phyloP scores from a whole-genome alignment of 2,113 vertebrate species.

The Colinus virginianus region DNA sequence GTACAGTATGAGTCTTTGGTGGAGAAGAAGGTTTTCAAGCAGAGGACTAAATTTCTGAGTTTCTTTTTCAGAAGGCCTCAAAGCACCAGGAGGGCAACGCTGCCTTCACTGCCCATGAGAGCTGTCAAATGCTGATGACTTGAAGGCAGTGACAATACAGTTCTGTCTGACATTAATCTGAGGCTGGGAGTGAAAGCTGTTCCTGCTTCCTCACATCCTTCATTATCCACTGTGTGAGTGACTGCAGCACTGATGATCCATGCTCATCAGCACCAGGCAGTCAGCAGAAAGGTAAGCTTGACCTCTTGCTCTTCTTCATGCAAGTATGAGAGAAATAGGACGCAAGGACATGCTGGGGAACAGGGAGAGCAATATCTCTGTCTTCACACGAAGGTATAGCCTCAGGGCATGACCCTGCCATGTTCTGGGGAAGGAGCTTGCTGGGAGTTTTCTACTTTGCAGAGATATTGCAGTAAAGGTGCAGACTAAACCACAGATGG shows the following conservation, averaged over 20 bases:
- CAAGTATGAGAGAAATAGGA: neutral
- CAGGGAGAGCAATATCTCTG: neutral
- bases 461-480: neutral
- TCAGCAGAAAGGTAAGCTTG: neutral
- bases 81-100: neutral
- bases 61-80: neutral
- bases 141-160: neutral
- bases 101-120: neutral
- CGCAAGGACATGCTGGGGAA: neutral
- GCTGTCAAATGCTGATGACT: neutral
- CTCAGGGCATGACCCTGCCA: neutral
- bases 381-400: neutral
- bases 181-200: neutral
- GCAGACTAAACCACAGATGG: neutral
- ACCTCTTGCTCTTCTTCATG: neutral
- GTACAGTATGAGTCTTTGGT: neutral
- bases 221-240: neutral
- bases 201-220: neutral
- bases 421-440: neutral
- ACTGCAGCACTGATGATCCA: neutral
- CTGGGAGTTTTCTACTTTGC: neutral
- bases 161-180: slow-evolving; percentile 44
- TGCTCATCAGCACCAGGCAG: neutral
- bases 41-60: neutral
- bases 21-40: neutral